phyloP scores from a whole-genome alignment of 2,888 invertebrate species.

The Leucophora obtusa region DNA sequence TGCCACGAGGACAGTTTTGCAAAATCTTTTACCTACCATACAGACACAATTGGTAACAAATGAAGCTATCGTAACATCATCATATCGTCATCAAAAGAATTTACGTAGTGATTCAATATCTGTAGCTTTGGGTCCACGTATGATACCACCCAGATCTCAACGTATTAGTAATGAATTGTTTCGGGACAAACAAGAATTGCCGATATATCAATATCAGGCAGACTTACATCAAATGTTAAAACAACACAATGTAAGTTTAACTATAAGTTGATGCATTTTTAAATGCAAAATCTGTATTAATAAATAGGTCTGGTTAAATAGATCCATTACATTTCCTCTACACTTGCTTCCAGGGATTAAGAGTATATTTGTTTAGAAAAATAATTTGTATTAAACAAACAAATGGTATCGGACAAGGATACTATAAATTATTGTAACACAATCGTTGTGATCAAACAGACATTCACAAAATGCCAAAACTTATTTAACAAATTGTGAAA shows the following conservation, averaged over 20 bases:
- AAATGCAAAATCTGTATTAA: too few species aligned
- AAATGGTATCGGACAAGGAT: too few species aligned
- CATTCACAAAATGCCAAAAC: too few species aligned
- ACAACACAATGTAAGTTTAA: slow-evolving; percentile 68
- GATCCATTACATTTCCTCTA: too few species aligned
- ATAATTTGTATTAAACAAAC: too few species aligned
- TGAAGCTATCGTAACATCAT: slow-evolving; percentile 26
- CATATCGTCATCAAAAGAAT: slow-evolving; percentile 51
- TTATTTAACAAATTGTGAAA: too few species aligned
- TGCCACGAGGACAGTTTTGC: slow-evolving; percentile 58
- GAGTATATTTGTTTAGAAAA: too few species aligned
- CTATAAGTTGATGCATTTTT: too few species aligned
- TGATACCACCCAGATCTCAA: slow-evolving; percentile 69
- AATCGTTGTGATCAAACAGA: too few species aligned
- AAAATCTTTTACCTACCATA: slow-evolving; percentile 61
- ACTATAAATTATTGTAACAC: too few species aligned
- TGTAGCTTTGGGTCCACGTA: slow-evolving; percentile 65
- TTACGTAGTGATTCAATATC: slow-evolving; percentile 67
- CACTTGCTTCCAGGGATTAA: too few species aligned
- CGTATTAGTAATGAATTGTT: slow-evolving; percentile 56
- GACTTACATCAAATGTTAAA: slow-evolving; percentile 67
- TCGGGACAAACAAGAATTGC: slow-evolving; percentile 69
- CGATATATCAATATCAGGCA: slow-evolving; percentile 69
- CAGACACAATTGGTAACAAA: slow-evolving; percentile 47
- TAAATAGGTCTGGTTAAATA: too few species aligned